These are phyloP conservation scores for Ophraella communa DNA, from an alignment of 2,888 invertebrate species.

Conservation along the genomic window DNA sequence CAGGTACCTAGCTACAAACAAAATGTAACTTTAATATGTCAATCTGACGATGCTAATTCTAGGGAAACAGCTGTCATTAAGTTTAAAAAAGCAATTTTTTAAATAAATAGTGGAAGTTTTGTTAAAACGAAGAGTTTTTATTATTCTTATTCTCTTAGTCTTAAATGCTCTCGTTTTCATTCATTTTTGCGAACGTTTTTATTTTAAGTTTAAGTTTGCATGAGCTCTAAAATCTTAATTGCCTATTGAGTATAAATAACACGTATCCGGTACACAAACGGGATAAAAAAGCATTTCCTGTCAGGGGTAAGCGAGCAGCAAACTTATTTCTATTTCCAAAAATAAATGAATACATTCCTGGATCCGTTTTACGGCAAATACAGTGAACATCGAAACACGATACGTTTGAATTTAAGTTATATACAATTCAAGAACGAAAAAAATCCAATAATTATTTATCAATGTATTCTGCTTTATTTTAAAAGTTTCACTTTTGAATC, in stretches of 20 bases:
- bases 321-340: not conserved
- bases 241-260: constrained; percentile 26
- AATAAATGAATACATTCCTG: not conserved
- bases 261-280: constrained; percentile 18
- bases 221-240: not conserved
- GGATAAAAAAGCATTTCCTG: constrained; percentile 25
- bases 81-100: too few relatives aligned
- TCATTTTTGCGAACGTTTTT: not conserved
- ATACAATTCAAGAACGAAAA: too few relatives aligned
- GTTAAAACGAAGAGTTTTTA: too few relatives aligned
- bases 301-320: not conserved
- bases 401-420: not conserved
- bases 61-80: too few relatives aligned
- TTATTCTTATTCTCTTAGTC: too few relatives aligned
- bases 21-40: too few relatives aligned
- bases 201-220: not conserved
- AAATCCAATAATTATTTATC: too few relatives aligned
- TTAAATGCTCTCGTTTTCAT: not conserved
- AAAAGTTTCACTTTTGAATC: too few relatives aligned
- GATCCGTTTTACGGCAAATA: not conserved
- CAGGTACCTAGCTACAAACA: too few relatives aligned
- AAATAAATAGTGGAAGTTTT: too few relatives aligned
- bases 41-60: too few relatives aligned
- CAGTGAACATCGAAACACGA: not conserved
- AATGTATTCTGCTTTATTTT: too few relatives aligned